These are phyloP conservation scores for Scomber scombrus DNA, from an alignment of 2,113 vertebrate species.

Conservation along the genomic window DNA sequence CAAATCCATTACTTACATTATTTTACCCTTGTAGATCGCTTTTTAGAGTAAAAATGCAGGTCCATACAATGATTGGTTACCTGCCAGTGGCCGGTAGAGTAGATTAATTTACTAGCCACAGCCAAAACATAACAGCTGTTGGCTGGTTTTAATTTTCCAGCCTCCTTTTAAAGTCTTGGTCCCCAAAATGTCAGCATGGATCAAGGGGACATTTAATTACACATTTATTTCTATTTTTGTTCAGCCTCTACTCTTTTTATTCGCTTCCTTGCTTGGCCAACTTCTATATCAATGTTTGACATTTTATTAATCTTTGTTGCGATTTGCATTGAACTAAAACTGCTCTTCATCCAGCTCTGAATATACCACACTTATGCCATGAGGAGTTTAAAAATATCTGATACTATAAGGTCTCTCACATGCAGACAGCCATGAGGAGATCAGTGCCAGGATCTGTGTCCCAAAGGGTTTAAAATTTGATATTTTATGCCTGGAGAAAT, in stretches of 20 bases:
- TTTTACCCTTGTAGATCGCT: slow-evolving; percentile 55
- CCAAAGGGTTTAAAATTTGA: slow-evolving; percentile 49
- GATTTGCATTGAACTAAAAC: slow-evolving; percentile 30
- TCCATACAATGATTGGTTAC: slow-evolving; percentile 66
- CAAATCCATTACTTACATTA: slow-evolving; percentile 67
- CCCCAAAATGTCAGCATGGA: slow-evolving; percentile 64
- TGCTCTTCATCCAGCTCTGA: not conserved
- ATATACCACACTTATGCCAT: not conserved
- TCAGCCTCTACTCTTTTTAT: slow-evolving; percentile 9
- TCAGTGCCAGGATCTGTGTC: slow-evolving; percentile 40
- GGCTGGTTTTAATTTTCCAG: slow-evolving; percentile 63
- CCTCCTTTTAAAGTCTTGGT: slow-evolving; percentile 50
- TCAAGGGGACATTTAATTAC: slow-evolving; percentile 68
- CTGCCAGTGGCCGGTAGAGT: slow-evolving; percentile 59
- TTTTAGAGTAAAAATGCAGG: slow-evolving; percentile 50
- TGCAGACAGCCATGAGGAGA: slow-evolving; percentile 23
- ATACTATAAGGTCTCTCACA: slow-evolving; percentile 12
- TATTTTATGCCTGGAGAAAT: slow-evolving; percentile 41
- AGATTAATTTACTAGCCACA: slow-evolving; percentile 54
- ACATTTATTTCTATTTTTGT: slow-evolving; percentile 46
- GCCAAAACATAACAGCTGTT: slow-evolving; percentile 54
- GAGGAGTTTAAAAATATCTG: not conserved
- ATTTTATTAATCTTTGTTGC: slow-evolving; percentile 21
- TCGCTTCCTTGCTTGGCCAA: slow-evolving; percentile 35
- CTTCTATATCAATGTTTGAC: slow-evolving; percentile 11